A percentile compares a stretch with the other conserved stretches of the same genome.
Conservation (phyloP, 2,888 invertebrate genomes). For the Calameuta pallipes region DNA sequence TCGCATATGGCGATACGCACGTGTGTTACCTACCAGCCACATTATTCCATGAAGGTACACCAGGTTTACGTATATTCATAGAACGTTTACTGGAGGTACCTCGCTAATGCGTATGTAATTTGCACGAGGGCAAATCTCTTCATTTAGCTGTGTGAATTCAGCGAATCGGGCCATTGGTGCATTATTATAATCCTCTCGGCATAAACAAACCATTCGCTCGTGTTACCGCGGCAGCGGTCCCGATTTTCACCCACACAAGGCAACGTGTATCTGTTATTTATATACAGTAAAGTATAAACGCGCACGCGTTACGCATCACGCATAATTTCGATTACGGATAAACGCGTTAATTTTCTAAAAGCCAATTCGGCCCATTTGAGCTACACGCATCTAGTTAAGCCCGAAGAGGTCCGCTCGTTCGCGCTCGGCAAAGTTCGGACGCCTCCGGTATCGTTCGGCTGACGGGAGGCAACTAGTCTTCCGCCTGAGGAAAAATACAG, state of each 20-base stretch:
- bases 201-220: constrained; percentile 1
- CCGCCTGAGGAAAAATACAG: constrained; percentile 1
- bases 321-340: constrained; percentile 57
- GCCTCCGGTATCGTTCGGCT: background rate
- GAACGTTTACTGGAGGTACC: background rate
- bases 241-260: background rate
- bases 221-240: background rate
- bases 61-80: background rate
- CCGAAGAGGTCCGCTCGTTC: background rate
- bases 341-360: constrained; percentile 31
- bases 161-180: constrained; percentile 29
- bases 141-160: constrained; percentile 17
- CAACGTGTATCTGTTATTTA: background rate
- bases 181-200: constrained; percentile 7
- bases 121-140: constrained; percentile 38
- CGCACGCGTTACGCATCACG: constrained; percentile 33
- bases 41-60: background rate
- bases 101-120: constrained; percentile 34
- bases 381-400: constrained; percentile 8
- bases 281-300: background rate
- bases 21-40: background rate
- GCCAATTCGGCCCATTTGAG: constrained; percentile 28
- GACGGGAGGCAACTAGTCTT: background rate
- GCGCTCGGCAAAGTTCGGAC: background rate
- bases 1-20: background rate